phyloP scores from a whole-genome alignment of 2,113 vertebrate species.

The Ivindomyrus marchei region DNA sequence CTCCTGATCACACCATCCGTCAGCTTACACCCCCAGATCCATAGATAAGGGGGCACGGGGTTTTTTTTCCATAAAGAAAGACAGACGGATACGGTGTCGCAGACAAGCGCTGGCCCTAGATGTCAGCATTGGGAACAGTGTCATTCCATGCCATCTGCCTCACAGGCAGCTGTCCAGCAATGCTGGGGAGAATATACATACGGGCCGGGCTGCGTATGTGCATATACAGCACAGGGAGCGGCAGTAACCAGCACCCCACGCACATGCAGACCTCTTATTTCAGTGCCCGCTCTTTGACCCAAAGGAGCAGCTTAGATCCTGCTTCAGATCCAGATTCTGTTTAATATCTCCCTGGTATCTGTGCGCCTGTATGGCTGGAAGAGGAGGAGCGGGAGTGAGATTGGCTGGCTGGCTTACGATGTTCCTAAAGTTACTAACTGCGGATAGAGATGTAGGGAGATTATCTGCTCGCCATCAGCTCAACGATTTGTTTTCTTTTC shows the following conservation, averaged over 20 bases:
- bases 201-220: conserved; percentile 37
- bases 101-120: conserved; percentile 49
- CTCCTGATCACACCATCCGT: conserved; percentile 50
- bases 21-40: conserved; percentile 16
- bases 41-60: neutral
- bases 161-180: conserved; percentile 57
- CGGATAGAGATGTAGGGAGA: conserved; percentile 24
- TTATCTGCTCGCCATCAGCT: conserved; percentile 23
- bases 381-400: conserved; percentile 24
- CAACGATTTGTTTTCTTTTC: conserved; percentile 36
- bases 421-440: conserved; percentile 37
- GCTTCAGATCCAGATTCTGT: neutral
- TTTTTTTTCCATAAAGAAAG: conserved; percentile 7
- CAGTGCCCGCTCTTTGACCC: neutral
- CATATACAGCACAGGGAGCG: neutral
- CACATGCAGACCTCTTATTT: neutral
- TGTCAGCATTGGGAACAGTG: conserved; percentile 58
- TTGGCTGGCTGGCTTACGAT: conserved; percentile 21
- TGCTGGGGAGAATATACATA: conserved; percentile 38
- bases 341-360: neutral
- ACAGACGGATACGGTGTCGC: conserved; percentile 45
- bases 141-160: conserved; percentile 65
- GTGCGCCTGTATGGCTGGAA: neutral
- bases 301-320: neutral
- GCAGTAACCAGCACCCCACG: neutral